Base-by-base conservation (phyloP, 2,113 vertebrate genomes). In the Mastomys natalensis region DNA sequence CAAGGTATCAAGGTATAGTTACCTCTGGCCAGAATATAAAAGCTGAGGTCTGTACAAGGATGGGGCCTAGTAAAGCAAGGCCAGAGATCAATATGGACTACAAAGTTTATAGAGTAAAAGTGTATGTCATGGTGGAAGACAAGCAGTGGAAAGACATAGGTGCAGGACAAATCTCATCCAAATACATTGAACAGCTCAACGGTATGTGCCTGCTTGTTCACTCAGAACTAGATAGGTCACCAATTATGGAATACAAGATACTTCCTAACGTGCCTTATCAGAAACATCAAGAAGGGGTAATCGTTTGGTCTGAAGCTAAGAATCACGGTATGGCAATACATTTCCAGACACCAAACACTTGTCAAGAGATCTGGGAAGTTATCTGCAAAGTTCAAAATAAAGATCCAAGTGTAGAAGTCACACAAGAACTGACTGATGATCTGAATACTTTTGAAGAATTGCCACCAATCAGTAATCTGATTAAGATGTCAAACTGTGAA, bases 341-440 rank as follows among this genome's bases (percentile, higher is more conserved):
- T 96, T 99, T 99, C 95, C 98, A 98, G 89, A 99, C 99, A 74
- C 97, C 98, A n/a, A 98, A 98, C 7, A 98, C 98, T 58, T 99
- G 99, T 43, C 98, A 98, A 90, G 98, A 99, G 90, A 99, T 99
- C 95, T 99, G 99, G 99, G 98, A 99, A 94, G 99, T 98, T 92
- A 99, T 99, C 90, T 99, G 99, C 96, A 98, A 98, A 98, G 98
- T 99, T 88, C 99, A 99, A 98, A 99, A 99, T n/a, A 99, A 99
- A 97, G 99, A 99, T 76, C 99, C 99, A 40, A 98, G 99, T 0
- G 95, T 99, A 91, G 98, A 99, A 98, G 99, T 99, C 94, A 99
- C 99, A 0, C 99, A 99, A 91, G 99, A 99, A 70, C 98, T 99
- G 29, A 99, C 99, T 5, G 98, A 99, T 87, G 99, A 99, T 94